Conservation (phyloP, 2,113 vertebrate species). For the Aplodontia rufa region DNA sequence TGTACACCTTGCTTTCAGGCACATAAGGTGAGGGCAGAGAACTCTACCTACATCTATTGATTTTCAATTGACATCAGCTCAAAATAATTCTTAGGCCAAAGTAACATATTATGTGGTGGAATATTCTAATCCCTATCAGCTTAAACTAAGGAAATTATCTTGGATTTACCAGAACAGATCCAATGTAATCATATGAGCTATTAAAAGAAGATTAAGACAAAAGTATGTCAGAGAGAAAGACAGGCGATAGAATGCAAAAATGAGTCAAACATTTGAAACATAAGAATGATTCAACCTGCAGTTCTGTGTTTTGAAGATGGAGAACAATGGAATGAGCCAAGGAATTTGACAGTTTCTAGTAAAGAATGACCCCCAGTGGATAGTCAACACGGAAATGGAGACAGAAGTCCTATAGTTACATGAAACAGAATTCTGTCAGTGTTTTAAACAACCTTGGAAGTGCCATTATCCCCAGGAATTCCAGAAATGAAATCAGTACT, state of each 20-base stretch:
- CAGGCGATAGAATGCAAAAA: neutral
- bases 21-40: neutral
- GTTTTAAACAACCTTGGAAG: neutral
- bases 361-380: neutral
- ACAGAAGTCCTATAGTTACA: neutral
- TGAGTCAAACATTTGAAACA: neutral
- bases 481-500: neutral
- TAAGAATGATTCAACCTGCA: neutral
- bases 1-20: neutral
- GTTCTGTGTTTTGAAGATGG: neutral
- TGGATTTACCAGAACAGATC: neutral
- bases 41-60: neutral
- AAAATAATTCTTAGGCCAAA: neutral
- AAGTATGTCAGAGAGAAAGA: neutral
- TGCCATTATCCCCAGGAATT: neutral
- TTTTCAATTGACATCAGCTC: neutral
- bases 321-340: neutral
- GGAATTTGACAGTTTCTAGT: neutral
- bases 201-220: neutral
- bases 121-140: neutral
- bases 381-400: neutral
- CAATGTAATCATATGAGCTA: neutral
- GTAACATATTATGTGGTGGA: neutral
- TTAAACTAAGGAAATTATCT: neutral
- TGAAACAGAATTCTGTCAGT: neutral